Evolutionary conservation across 2,888 invertebrate genomes (phyloP).

Genomic region (Scelioninae gen. 2): DNA sequence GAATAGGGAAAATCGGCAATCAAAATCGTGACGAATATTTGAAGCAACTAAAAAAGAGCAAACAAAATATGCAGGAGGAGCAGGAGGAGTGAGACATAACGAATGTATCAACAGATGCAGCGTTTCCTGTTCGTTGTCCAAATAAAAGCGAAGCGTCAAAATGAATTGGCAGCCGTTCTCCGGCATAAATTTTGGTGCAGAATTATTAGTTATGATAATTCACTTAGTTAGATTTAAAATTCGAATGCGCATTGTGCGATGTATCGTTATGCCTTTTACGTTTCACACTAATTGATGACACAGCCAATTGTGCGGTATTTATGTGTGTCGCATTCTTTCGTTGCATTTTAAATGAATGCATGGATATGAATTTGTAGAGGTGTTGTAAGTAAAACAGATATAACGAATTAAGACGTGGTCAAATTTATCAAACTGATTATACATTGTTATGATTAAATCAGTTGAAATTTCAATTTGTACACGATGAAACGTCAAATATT

Average conservation of each 20-base stretch:
- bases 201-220: constrained; percentile 59
- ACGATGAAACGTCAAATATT: no score
- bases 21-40: constrained; percentile 41
- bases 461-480: no score
- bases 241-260: constrained; percentile 25
- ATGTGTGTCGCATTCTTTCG: not conserved
- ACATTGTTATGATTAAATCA: no score
- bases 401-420: no score
- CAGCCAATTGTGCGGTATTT: not conserved
- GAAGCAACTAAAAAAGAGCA: constrained; percentile 21
- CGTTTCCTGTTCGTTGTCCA: constrained; percentile 37
- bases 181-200: constrained; percentile 49
- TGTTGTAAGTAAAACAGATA: no score
- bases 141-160: constrained; percentile 48
- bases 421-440: no score
- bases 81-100: constrained; percentile 48
- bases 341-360: not conserved
- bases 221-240: constrained; percentile 45
- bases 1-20: constrained; percentile 51
- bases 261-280: constrained; percentile 4
- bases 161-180: constrained; percentile 49
- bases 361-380: no score
- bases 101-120: constrained; percentile 50
- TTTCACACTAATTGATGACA: constrained; percentile 16
- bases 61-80: not conserved